Evolutionary conservation across 2,888 invertebrate species (phyloP), one percentile per base, ranked within the genome.

Genomic region (Isoperla grammatica): DNA sequence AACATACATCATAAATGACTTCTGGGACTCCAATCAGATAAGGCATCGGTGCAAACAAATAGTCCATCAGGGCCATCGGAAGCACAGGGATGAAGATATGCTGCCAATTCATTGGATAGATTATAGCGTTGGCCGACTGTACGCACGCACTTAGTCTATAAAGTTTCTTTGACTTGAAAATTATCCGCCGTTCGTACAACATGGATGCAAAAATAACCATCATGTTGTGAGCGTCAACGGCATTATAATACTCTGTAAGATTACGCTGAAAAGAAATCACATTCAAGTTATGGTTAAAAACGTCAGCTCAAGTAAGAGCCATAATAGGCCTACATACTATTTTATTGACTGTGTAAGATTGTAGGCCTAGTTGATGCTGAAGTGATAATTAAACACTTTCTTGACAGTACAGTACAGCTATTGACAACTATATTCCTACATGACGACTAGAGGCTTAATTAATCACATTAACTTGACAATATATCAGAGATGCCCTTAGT

Each of bases 81-180:
- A 97, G 77, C 67, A 98, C 89, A 56, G 97, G 97, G 75, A 98
- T 96, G 75, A 92, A 98, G 71, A 98, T 93, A 71, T 97, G 96
- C 76, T 98, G 97, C 98, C 98, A 98, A 67, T 89, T 88, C 95
- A 99, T 96, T 1, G 98, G 98, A 76, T 95, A 97, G 43, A 99
- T 84, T 49, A 98, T 86, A 63, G 91, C 86, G 73, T 95, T 94
- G 15, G 95, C 93, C 12, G 96, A 96, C 74, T 96, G 95, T 22
- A 92, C 90, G 70, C 92, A 91, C 0, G 97, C 93, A 54, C 95
- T 95, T 53, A 99, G 78, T 61, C 94, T 81, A 65, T 92, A 91
- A 64, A 97, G 79, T 71, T 90, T 90, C 64, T 86, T 85, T 1
- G 97, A 96, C 8, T 90, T 93, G 68, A 99, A 89, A 57, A 98